Evolutionary conservation across 1,140 invertebrate genomes (phyloP).

Genomic region (Drosophila biarmipes): DNA sequence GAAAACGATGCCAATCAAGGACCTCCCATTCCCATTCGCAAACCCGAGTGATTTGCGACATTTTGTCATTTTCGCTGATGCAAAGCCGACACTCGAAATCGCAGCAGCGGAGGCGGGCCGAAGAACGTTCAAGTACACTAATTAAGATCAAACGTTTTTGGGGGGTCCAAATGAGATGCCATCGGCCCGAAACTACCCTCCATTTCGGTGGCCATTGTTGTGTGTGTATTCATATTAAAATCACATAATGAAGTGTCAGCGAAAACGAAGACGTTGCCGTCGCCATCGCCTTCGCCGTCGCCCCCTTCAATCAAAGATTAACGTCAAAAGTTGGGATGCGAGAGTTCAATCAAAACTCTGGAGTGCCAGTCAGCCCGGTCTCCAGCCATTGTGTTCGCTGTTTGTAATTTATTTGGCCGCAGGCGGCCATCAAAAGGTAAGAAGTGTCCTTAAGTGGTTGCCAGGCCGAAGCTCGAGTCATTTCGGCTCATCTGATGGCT

Average conservation of each 20-base stretch:
- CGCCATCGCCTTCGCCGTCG: conserved; percentile 13
- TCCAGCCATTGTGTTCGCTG: conserved; percentile 48
- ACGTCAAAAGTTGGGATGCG: conserved; percentile 76
- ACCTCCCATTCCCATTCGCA: conserved; percentile 13
- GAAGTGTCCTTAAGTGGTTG: conserved; percentile 55
- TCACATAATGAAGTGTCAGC: conserved; percentile 81
- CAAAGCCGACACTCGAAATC: conserved; percentile 72
- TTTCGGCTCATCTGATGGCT: conserved; percentile 40
- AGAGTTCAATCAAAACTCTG: conserved; percentile 75
- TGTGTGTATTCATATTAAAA: conserved; percentile 73
- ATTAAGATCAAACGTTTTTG: conserved; percentile 79
- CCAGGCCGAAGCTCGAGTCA: conserved; percentile 21
- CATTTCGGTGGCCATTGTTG: conserved; percentile 28
- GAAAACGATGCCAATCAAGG: conserved; percentile 72
- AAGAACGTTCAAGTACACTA: conserved; percentile 76
- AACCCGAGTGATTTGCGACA: conserved; percentile 72
- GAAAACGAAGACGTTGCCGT: conserved; percentile 48
- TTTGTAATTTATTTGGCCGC: conserved; percentile 62
- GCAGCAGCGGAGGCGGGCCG: conserved; percentile 13
- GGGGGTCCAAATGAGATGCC: conserved; percentile 66
- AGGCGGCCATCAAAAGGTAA: conserved; percentile 74
- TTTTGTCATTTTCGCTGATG: conserved; percentile 80
- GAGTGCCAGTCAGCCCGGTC: conserved; percentile 14
- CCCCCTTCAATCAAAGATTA: conserved; percentile 71
- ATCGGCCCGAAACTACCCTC: conserved; percentile 40